These are phyloP conservation scores for Dendrolimus punctatus DNA, from an alignment of 1,140 invertebrate genomes.

Conservation along the genomic window DNA sequence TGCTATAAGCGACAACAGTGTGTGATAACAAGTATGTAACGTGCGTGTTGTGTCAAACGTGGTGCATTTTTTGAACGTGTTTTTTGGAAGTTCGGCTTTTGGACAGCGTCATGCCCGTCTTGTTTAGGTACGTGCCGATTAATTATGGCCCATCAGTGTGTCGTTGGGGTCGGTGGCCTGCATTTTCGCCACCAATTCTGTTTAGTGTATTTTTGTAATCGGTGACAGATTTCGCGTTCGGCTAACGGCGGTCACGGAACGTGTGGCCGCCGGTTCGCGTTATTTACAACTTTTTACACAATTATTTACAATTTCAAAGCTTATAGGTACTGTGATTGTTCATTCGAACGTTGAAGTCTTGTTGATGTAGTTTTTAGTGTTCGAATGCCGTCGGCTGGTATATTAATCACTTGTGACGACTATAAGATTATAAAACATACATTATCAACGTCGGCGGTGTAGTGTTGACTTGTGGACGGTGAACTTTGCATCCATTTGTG, in stretches of 20 bases:
- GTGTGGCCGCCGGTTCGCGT: conserved; percentile 13
- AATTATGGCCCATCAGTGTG: conserved; percentile 56
- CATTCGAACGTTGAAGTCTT: too few species aligned
- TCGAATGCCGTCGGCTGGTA: too few species aligned
- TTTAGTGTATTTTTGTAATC: conserved; percentile 30
- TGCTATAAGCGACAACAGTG: conserved; percentile 60
- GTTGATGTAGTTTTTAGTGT: too few species aligned
- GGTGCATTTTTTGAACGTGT: conserved; percentile 53
- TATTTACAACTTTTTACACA: conserved; percentile 22
- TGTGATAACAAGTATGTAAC: conserved; percentile 63
- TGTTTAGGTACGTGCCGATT: conserved; percentile 67
- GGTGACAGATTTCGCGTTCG: conserved; percentile 23
- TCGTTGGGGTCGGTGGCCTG: conserved; percentile 49
- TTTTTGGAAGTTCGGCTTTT: conserved; percentile 42
- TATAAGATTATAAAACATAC: conserved; percentile 67
- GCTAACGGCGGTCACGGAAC: conserved; percentile 5
- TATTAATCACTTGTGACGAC: conserved; percentile 13
- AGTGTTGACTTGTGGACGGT: conserved; percentile 31
- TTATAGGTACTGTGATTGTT: too few species aligned
- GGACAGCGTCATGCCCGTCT: conserved; percentile 53
- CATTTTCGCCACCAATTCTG: conserved; percentile 29
- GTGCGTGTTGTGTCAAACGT: conserved; percentile 58
- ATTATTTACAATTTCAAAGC: too few species aligned
- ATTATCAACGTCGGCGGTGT: conserved; percentile 48
- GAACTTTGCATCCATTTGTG: conserved; percentile 47